These are phyloP conservation scores for Drosophila pruinosa DNA, from an alignment of 1,140 invertebrate species.

Conservation along the genomic window DNA sequence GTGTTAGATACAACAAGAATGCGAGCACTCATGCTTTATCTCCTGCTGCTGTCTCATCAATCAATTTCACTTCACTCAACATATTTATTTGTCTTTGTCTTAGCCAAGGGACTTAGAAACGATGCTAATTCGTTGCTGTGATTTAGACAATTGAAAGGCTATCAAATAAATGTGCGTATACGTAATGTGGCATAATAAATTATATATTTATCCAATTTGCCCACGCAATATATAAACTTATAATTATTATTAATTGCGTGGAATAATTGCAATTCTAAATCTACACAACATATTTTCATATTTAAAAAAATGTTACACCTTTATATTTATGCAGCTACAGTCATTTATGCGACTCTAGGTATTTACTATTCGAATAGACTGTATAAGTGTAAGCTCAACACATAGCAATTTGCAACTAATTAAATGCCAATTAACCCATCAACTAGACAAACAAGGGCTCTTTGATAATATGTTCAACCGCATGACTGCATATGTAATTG, in stretches of 20 bases:
- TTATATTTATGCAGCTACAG: too few species aligned
- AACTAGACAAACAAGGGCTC: constrained; percentile 38
- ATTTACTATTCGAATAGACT: too few species aligned
- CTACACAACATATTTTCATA: too few species aligned
- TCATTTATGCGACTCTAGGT: neutral
- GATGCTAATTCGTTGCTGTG: constrained; percentile 14
- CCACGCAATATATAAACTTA: too few species aligned
- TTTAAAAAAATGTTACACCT: too few species aligned
- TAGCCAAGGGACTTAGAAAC: neutral
- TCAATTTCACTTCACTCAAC: constrained; percentile 69
- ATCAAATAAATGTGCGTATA: constrained; percentile 1
- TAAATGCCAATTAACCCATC: constrained; percentile 74
- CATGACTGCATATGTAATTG: constrained; percentile 51
- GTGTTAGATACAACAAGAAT: constrained; percentile 52
- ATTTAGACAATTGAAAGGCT: constrained; percentile 21
- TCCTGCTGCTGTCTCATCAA: constrained; percentile 53
- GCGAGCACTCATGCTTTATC: constrained; percentile 13
- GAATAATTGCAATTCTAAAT: neutral
- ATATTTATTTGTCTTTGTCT: constrained; percentile 45
- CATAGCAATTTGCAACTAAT: constrained; percentile 61
- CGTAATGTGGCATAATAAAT: constrained; percentile 13
- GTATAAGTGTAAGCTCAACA: neutral
- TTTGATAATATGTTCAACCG: neutral
- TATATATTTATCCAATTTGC: neutral
- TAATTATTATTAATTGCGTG: neutral